These are phyloP conservation scores for Amblyopsis rosae DNA, from an alignment of 2,113 vertebrate species.

Conservation along the genomic window DNA sequence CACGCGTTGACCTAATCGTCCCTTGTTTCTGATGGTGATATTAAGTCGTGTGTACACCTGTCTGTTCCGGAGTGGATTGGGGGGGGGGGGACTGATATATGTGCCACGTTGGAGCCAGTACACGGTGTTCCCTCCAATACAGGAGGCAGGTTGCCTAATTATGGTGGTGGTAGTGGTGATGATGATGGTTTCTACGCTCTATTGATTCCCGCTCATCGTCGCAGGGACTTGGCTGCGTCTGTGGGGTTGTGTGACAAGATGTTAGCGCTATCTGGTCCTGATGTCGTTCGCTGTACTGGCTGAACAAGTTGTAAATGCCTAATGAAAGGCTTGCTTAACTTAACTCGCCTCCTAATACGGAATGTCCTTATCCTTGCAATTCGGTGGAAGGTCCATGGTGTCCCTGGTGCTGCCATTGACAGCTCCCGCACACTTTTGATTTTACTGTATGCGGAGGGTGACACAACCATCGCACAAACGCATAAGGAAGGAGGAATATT, in stretches of 20 bases:
- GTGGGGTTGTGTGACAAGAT: no score
- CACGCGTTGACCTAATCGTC: not conserved
- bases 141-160: constrained; percentile 46
- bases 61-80: constrained; percentile 29
- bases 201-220: constrained; percentile 34
- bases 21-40: not conserved
- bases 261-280: no score
- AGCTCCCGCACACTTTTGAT: constrained; percentile 15
- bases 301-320: no score
- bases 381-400: no score
- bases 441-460: constrained; percentile 16
- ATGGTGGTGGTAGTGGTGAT: no score
- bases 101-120: constrained; percentile 52
- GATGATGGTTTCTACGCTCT: constrained; percentile 54
- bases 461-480: not conserved
- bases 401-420: constrained; percentile 2
- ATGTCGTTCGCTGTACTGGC: no score
- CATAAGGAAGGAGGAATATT: constrained; percentile 17
- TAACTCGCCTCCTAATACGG: no score
- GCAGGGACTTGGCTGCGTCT: no score
- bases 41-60: constrained; percentile 13
- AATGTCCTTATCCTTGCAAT: no score
- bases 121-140: constrained; percentile 55
- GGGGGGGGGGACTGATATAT: constrained; percentile 3
- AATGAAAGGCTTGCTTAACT: no score